Base-by-base conservation (phyloP, 2,797 vertebrate species). In the Catharus ustulatus region DNA sequence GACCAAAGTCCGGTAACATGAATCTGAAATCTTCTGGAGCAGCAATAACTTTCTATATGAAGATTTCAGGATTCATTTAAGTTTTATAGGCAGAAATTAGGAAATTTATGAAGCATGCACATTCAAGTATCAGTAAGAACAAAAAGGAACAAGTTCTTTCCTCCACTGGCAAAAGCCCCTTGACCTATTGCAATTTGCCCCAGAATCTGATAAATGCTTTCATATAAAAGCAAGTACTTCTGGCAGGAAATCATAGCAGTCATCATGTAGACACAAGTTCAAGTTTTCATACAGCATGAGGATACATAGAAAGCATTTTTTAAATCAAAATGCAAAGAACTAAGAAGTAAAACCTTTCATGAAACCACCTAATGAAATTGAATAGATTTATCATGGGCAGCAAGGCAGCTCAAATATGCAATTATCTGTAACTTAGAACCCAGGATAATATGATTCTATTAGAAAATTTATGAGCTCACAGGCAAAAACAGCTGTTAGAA, bases 381-480 rank as follows among this genome's bases (percentile, higher is more conserved):
- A 77, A 84, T 11, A 18, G 32, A 62, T 73, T 13, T 23, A 88
- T 15, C 36, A 90, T 79, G 42, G 74, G 26, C 34, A 84, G 23
- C 23, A 67, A 84, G 27, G 32, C 40, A 69, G 77, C 59, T 73
- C 48, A 91, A 86, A 45, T 32, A 71, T 8, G 24, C 40, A 82
- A 61, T 67, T 63, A 30, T 36, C 21, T 1, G 2, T 77, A 79
- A 76, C 67, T 79, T 45, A 87, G 74, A 87, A 74, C 10, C 14
- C 63, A 55, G 7, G 38, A 71, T 52, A 92, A 84, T 32, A 54
- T 0, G 5, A 34, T 74, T 94, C 85, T 87, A 22, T n/a, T 59
- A 43, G 45, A 90, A 94, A 93, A 95, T 29, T n/a, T 75, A 91
- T n/a, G 45, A 91, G 59, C 43, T 91, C 61, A 79, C 24, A 82